Conservation (phyloP, 2,113 vertebrate genomes). For the Sula dactylatra region DNA sequence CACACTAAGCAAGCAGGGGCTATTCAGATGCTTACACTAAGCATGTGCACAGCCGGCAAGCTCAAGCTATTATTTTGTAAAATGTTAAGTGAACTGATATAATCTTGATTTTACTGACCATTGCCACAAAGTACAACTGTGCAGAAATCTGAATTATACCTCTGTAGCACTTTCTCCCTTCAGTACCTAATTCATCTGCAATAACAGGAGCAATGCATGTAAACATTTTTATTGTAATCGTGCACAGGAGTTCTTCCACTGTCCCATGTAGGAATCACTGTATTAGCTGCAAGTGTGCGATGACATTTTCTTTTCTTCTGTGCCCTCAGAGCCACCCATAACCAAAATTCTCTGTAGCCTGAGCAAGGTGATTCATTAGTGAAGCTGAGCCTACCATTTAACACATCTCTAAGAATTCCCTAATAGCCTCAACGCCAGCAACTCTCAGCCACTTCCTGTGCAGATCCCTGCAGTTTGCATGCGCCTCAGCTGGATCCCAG, state of each 20-base stretch:
- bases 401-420: slow-evolving; percentile 45
- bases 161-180: not conserved
- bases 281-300: not conserved
- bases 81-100: not conserved
- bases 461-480: not conserved
- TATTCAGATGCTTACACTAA: not conserved
- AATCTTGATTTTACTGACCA: not conserved
- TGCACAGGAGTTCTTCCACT: not conserved
- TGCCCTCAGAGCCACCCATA: not conserved
- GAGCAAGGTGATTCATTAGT: slow-evolving; percentile 14
- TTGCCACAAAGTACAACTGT: not conserved
- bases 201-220: not conserved
- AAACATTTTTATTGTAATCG: not conserved
- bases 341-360: not conserved
- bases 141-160: not conserved
- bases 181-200: not conserved
- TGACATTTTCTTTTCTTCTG: not conserved
- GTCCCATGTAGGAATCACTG: not conserved
- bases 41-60: not conserved
- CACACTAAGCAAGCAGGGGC: not conserved
- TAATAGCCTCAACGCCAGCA: not conserved
- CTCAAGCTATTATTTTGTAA: not conserved
- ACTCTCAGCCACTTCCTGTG: slow-evolving; percentile 37
- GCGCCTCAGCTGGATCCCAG: slow-evolving; percentile 21
- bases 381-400: not conserved